Base-by-base conservation (phyloP, 2,888 invertebrate genomes). In the Fragum fragum region DNA sequence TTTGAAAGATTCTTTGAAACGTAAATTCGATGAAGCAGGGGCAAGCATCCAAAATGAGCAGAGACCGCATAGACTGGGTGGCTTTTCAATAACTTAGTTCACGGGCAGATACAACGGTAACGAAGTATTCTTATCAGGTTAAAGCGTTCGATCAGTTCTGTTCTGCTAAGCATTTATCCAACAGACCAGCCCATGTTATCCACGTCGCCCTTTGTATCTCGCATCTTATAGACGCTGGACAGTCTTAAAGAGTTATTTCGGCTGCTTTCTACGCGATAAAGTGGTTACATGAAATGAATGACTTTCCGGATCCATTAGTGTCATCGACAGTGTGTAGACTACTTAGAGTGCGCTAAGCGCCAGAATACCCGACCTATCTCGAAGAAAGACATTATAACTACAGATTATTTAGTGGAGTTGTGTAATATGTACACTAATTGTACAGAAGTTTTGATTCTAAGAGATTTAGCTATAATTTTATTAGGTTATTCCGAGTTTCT, bases 221-320 rank as follows among this genome's bases (percentile, higher is more conserved):
- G 6, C 2, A 42, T 23, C 23, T 73, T 2, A n/a, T 73, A 21
- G 59, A 59, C 6, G 2, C 21, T 0, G 47, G 47, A 16, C 7
- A 26, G 16, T 73, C 73, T 1, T n/a, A 1, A 11, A 16, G 47
- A 42, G 73, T 73, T 21, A 47, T 73, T 26, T n/a, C 59, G 16
- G 18, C 61, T 7, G 73, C 59, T 14, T 0, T 61, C 28, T 73
- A 73, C 47, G 26, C 26, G 16, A 71, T 79, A n/a, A 79, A 63
- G 39, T 79, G 79, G 79, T 32, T 28, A 26, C 75, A 79, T 53
- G 32, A 39, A 5, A 42, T 79, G 0, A 75, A 74, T 26, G 79
- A 69, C 66, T 42, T 79, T 1, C 9, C 28, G 1, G 72, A 79
- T 72, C 79, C 75, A 16, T 71, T 71, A 21, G 66, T 63, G 21